Conservation (phyloP, 2,888 invertebrate genomes). For the Disparrhopalites patrizii region DNA sequence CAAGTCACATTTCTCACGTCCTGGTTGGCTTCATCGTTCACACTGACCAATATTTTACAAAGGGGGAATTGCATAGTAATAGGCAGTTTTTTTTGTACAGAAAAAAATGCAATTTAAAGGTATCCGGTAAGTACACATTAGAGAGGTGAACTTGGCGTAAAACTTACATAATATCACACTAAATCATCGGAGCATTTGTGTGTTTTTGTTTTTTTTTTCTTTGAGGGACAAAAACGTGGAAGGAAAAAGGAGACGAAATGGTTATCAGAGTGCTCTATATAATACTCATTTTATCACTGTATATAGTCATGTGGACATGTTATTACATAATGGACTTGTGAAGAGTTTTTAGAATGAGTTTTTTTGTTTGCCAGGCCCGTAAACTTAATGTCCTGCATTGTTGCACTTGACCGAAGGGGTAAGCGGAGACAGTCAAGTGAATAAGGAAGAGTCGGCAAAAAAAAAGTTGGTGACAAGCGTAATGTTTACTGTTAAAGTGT, state of each 20-base stretch:
- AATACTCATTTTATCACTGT: no score
- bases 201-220: no score
- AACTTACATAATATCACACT: background rate
- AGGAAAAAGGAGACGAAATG: no score
- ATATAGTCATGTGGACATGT: no score
- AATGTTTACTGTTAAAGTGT: background rate
- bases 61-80: background rate
- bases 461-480: constrained; percentile 2
- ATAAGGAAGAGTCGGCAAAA: no score
- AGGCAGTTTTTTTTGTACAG: background rate
- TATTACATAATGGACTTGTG: background rate
- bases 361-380: background rate
- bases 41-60: constrained; percentile 13
- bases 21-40: constrained; percentile 3
- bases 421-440: background rate
- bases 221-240: no score
- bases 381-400: constrained; percentile 4
- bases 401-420: constrained; percentile 21
- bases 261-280: no score
- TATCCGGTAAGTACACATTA: background rate
- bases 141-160: background rate
- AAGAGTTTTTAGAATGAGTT: background rate
- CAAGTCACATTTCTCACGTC: background rate
- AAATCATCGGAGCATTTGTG: no score
- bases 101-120: background rate